Base-by-base conservation (phyloP, 2,797 vertebrate genomes). In the Capromys pilorides region DNA sequence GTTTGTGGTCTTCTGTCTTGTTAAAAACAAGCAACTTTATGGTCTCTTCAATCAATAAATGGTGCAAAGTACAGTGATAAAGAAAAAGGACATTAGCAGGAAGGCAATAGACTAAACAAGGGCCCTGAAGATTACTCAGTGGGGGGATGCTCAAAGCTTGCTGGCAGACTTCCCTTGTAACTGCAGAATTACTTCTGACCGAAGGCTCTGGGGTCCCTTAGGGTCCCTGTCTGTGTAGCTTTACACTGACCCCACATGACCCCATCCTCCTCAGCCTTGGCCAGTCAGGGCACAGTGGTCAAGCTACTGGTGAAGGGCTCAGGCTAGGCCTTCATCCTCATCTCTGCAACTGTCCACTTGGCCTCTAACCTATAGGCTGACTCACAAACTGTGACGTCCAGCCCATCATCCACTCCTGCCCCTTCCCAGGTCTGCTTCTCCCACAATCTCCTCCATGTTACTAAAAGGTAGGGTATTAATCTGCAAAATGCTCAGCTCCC, bases 1-100 rank as follows among this genome's bases (percentile, higher is more conserved):
- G 39, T 19, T 19, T 93, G 59, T 26, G 22, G n/a, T 89, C 80
- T 84, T 80, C 21, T 67, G 14, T 71, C 71, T 94, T 93, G 45
- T 91, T 86, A 93, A 82, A 95, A 90, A 67, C 75, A 94, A 95
- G 88, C 77, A n/a, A 83, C 45, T 93, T 96, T 82, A 82, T 59
- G 80, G 49, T 96, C 90, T 85, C 83, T 91, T 91, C 31, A 26
- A 86, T 96, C 79, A 93, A 90, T 89, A 96, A 96, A 96, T 31
- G 85, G 8, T 18, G 9, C 13, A 92, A 33, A 45, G 54, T 31
- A 81, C 11, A 88, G 84, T 95, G 85, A 83, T 91, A 88, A 88
- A 87, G 61, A 19, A 80, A 86, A 12, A 69, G 79, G 62, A 45
- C 45, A 84, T 82, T 71, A 82, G n/a, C 85, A 86, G 31, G 66